These are phyloP conservation scores for Phoxinus dragarum DNA, from an alignment of 2,797 vertebrate species.

Conservation along the genomic window DNA sequence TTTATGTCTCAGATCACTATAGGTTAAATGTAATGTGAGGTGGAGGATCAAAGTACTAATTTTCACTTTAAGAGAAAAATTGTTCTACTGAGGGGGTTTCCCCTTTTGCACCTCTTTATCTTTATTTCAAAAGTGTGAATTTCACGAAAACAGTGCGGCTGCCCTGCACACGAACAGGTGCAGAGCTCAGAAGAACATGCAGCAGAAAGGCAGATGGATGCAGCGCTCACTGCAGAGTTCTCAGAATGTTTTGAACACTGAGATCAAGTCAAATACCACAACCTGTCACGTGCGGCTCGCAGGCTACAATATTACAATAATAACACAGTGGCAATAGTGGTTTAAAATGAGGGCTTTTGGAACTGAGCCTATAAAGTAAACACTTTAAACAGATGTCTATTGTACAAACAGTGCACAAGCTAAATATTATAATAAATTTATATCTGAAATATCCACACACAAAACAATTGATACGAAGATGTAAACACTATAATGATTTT, in stretches of 20 bases:
- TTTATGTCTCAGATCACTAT: no score
- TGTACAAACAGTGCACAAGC: neutral
- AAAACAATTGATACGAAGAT: neutral
- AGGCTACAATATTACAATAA: neutral
- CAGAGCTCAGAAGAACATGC: neutral
- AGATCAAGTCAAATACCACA: constrained; percentile 15
- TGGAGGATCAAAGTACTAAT: neutral
- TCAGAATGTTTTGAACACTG: constrained; percentile 18
- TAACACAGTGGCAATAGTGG: neutral
- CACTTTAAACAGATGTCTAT: neutral
- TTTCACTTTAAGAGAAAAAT: neutral
- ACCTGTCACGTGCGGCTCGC: constrained; percentile 24
- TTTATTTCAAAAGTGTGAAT: neutral
- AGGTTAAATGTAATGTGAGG: neutral
- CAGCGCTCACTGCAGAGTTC: neutral
- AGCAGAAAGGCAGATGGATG: neutral
- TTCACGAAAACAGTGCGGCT: neutral
- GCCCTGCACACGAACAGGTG: neutral
- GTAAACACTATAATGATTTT: neutral
- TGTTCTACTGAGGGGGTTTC: neutral
- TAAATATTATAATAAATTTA: neutral
- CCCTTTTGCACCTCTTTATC: constrained; percentile 2
- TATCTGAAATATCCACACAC: neutral
- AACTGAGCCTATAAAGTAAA: neutral
- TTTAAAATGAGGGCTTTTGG: neutral